A percentile compares a stretch with the other conserved stretches of the same genome.
These are phyloP conservation scores for Phymastichus coffea DNA, from an alignment of 1,140 invertebrate species.

Conservation along the genomic window DNA sequence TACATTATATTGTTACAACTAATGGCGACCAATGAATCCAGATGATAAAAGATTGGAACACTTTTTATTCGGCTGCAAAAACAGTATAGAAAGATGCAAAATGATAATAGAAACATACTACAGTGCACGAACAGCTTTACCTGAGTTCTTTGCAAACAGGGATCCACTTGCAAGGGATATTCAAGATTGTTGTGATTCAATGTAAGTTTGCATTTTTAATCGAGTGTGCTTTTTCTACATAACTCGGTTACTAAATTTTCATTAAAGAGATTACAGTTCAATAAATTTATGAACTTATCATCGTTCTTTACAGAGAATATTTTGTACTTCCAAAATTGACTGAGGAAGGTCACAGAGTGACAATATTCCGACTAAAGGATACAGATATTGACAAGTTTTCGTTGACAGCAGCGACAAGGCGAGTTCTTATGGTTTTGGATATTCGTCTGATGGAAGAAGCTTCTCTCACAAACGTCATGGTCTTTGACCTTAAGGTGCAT, in stretches of 20 bases:
- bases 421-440: slow-evolving; percentile 53
- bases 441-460: slow-evolving; percentile 46
- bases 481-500: slow-evolving; percentile 53
- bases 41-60: slow-evolving; percentile 54
- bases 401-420: slow-evolving; percentile 42
- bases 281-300: slow-evolving; percentile 13
- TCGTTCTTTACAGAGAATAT: slow-evolving; percentile 40
- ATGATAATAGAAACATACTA: slow-evolving; percentile 56
- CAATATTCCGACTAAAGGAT: slow-evolving; percentile 45
- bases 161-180: slow-evolving; percentile 52
- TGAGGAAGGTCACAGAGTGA: slow-evolving; percentile 51
- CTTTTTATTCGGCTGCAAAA: slow-evolving; percentile 60
- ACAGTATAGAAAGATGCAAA: slow-evolving; percentile 58
- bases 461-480: slow-evolving; percentile 51
- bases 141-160: slow-evolving; percentile 54
- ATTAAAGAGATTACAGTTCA: slow-evolving; percentile 6
- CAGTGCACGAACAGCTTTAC: slow-evolving; percentile 50
- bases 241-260: slow-evolving; percentile 9
- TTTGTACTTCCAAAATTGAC: slow-evolving; percentile 51
- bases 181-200: slow-evolving; percentile 43
- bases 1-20: too few relatives aligned
- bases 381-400: slow-evolving; percentile 44
- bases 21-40: too few relatives aligned
- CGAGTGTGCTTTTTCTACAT: neutral
- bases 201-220: slow-evolving; percentile 36